Evolutionary conservation across 2,113 vertebrate species (phyloP), one percentile per base, ranked within the genome.

Genomic region (Saccopteryx leptura): DNA sequence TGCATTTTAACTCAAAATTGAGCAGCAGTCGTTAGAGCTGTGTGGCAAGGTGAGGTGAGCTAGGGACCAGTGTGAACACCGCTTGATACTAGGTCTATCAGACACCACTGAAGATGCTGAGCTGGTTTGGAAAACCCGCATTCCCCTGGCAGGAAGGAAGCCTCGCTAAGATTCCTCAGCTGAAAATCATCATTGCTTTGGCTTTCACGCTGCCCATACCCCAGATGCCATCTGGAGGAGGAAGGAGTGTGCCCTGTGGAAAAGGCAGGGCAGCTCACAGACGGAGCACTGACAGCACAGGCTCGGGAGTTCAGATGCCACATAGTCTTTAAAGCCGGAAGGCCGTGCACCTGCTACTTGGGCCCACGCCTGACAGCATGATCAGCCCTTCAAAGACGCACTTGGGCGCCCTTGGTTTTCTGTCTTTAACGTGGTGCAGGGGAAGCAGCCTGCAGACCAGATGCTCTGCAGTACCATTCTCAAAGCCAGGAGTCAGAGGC

Each of bases 1-100:
- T 58, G 63, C 28, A 7, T 81, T 81, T 61, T 12, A 91, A 89
- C 7, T 76, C 82, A 54, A 54, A 72, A 61, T 3, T 39, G 18
- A 82, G 9, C 0, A 15, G 48, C 19, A 54, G 46, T 13, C 46
- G 4, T 26, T 54, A 65, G 60, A 75, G 63, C 9, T 31, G 15
- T 0, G 0, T 5, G 9, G 17, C 6, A n/a, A 68, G 13, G 10
- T 4, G 7, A 28, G 28, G 17, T 24, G 12, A 0, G n/a, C 9
- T 21, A 2, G 26, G 31, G 24, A 6, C 2, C 23, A 1, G 0
- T 21, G 68, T 8, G n/a, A 23, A 39, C 10, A 4, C 31, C 2
- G 7, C 48, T 31, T 17, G 10, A 7, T 15, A 12, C 33, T 24
- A 21, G 18, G 15, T 10, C 58, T 31, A 18, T 24, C 9, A n/a